Evolutionary conservation across 2,113 vertebrate genomes (phyloP).

Genomic region (Ancistrus triradiatus): DNA sequence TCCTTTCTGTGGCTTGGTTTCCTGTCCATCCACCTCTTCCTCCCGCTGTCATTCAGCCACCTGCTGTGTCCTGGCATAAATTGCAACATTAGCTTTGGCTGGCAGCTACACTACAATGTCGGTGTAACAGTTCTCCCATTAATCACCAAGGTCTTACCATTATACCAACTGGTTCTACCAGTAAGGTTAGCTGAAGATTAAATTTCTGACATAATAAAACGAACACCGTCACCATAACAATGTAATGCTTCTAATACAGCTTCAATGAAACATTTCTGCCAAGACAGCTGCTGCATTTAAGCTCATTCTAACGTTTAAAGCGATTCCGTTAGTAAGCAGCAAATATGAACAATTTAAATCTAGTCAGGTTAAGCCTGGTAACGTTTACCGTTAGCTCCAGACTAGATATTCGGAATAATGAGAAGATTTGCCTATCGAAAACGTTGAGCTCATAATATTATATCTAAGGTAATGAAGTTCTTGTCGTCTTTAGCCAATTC

Average conservation of each 20-base stretch:
- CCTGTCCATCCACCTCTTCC: neutral
- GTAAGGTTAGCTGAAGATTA: neutral
- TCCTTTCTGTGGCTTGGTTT: neutral
- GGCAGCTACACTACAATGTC: neutral
- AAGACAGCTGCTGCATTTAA: no score
- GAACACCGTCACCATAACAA: no score
- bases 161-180: neutral
- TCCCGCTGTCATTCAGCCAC: neutral
- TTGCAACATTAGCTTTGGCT: neutral
- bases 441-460: no score
- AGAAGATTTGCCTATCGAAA: no score
- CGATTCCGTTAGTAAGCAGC: no score
- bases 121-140: neutral
- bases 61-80: constrained; percentile 1
- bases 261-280: neutral
- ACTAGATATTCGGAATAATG: no score
- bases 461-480: no score
- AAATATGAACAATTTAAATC: no score
- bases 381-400: no score
- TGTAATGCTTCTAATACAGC: neutral
- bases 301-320: no score
- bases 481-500: no score
- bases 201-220: neutral
- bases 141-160: neutral
- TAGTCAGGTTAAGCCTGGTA: no score